Evolutionary conservation across 2,113 vertebrate genomes (phyloP).

Genomic region (Ia io): DNA sequence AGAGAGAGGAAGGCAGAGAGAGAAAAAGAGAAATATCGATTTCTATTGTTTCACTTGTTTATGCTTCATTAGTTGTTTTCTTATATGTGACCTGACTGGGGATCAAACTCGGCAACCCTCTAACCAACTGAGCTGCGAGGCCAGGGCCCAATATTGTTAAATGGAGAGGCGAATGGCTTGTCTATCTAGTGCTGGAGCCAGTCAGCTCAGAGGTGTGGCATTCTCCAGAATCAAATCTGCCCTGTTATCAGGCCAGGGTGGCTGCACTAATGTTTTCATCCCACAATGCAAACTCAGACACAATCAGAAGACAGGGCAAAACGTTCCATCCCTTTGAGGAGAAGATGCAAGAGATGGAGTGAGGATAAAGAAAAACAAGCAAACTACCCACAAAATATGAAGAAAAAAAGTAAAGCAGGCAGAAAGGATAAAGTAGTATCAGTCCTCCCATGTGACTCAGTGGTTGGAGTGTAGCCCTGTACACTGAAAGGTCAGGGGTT

Average conservation of each 20-base stretch:
- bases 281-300: not conserved
- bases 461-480: not conserved
- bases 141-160: not conserved
- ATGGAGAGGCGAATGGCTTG: not conserved
- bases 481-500: not conserved
- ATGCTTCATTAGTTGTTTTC: not conserved
- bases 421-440: not conserved
- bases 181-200: not conserved
- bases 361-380: constrained; percentile 19
- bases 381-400: not conserved
- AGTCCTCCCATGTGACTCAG: not conserved
- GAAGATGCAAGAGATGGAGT: not conserved
- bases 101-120: not conserved
- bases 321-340: not conserved
- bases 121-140: not conserved
- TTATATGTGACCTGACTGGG: not conserved
- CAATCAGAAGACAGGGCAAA: not conserved
- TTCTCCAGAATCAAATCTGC: not conserved
- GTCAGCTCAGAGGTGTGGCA: not conserved
- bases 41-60: not conserved
- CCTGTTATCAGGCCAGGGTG: not conserved
- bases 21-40: not conserved
- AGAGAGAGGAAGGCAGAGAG: too few relatives aligned
- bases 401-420: not conserved
- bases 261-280: not conserved